phyloP scores from a whole-genome alignment of 2,888 invertebrate species.

The Agrilus mali region DNA sequence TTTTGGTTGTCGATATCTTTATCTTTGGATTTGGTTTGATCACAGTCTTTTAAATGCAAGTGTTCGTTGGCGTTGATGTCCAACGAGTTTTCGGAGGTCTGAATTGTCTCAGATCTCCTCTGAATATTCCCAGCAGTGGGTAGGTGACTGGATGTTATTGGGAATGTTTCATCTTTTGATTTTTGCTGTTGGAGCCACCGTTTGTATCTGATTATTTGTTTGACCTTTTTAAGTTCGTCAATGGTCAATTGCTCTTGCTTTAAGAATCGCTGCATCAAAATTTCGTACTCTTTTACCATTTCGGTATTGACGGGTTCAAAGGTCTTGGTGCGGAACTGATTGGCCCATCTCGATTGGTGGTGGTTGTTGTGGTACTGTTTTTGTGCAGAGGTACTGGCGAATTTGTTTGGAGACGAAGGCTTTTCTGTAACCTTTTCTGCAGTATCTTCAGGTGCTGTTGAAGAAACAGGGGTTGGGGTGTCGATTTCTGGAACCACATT shows the following conservation, averaged over 20 bases:
- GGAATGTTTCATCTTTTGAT: neutral
- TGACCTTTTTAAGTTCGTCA: constrained; percentile 11
- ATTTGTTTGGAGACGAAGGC: too few species aligned
- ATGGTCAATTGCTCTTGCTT: constrained; percentile 9
- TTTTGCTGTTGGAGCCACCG: constrained; percentile 9
- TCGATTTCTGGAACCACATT: too few species aligned
- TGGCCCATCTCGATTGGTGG: too few species aligned
- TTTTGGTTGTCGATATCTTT: too few species aligned
- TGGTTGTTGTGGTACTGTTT: too few species aligned
- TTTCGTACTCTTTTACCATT: constrained; percentile 8
- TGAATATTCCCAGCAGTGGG: constrained; percentile 4
- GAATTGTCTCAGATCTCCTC: constrained; percentile 7
- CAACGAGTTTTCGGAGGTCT: neutral
- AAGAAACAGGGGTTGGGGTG: too few species aligned
- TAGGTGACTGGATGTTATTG: constrained; percentile 1
- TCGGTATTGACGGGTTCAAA: neutral
- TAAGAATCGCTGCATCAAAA: constrained; percentile 13
- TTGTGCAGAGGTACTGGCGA: too few species aligned
- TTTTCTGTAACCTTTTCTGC: neutral
- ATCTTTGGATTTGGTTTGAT: too few species aligned
- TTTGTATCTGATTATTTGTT: constrained; percentile 14
- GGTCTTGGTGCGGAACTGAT: too few species aligned
- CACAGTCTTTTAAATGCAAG: too few species aligned
- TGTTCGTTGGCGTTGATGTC: too few species aligned
- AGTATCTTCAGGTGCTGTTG: neutral